These are phyloP conservation scores for Strigamia transsilvanica DNA, from an alignment of 2,888 invertebrate species.

Conservation along the genomic window DNA sequence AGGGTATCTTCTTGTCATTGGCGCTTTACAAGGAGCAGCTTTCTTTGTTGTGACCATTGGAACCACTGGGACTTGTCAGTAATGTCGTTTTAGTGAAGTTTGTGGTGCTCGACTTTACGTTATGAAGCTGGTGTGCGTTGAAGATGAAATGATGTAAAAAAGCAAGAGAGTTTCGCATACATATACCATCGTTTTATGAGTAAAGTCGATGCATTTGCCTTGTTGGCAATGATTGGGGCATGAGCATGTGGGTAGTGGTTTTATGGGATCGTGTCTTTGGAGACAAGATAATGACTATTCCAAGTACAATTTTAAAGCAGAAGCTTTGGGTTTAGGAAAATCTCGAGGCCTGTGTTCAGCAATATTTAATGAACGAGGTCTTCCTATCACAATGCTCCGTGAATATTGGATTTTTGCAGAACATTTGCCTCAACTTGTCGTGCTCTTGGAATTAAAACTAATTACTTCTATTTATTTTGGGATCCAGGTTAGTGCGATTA, in stretches of 20 bases:
- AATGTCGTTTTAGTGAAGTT: slow-evolving; percentile 38
- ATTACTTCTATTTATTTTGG: too few species aligned
- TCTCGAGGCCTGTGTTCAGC: background rate
- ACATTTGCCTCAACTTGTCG: background rate
- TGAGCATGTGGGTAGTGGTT: slow-evolving; percentile 29
- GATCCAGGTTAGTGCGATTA: too few species aligned
- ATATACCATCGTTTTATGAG: background rate
- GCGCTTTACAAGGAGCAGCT: slow-evolving; percentile 44
- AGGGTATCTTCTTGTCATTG: slow-evolving; percentile 36
- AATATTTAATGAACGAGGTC: slow-evolving; percentile 37
- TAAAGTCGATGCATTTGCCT: slow-evolving; percentile 4
- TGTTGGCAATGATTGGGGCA: slow-evolving; percentile 22
- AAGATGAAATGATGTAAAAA: slow-evolving; percentile 28
- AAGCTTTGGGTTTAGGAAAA: background rate
- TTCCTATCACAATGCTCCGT: background rate
- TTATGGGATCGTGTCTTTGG: slow-evolving; percentile 9
- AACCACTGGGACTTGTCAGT: background rate
- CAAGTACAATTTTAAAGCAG: background rate
- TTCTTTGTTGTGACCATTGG: slow-evolving; percentile 37
- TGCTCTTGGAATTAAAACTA: too few species aligned
- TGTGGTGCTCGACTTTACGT: slow-evolving; percentile 10
- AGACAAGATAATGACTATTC: slow-evolving; percentile 30
- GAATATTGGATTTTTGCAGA: slow-evolving; percentile 31
- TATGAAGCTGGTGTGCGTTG: background rate
- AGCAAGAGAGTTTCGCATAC: background rate